A percentile compares a stretch with the other conserved stretches of the same genome.
Conservation (phyloP, 2,113 vertebrate species). For the Xenus cinereus region DNA sequence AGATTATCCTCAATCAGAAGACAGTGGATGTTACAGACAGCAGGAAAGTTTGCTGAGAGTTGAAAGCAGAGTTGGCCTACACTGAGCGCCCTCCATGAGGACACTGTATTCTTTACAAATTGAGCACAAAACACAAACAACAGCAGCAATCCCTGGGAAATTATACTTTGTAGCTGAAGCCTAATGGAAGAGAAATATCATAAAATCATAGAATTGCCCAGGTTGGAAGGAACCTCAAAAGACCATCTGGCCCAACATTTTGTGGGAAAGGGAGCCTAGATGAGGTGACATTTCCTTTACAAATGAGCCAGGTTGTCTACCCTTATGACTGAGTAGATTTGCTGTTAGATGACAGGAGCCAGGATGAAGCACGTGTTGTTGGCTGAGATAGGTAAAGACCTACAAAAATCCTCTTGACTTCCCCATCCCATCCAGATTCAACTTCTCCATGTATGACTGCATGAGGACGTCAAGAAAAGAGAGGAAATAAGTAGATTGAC, state of each 20-base stretch:
- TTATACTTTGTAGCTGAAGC: not conserved
- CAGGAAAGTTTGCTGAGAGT: not conserved
- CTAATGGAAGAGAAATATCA: not conserved
- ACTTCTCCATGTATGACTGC: not conserved
- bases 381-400: not conserved
- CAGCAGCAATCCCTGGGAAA: not conserved
- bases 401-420: not conserved
- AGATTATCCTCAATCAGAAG: not conserved
- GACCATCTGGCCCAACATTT: not conserved
- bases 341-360: not conserved
- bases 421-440: not conserved
- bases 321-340: not conserved
- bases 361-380: not conserved
- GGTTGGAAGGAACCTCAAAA: not conserved
- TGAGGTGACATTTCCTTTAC: not conserved
- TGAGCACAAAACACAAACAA: not conserved
- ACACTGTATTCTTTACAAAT: not conserved
- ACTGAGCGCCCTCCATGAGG: accelerated
- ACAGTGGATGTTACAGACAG: not conserved
- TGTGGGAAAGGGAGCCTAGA: not conserved
- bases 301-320: not conserved
- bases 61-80: not conserved
- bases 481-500: not conserved
- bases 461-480: not conserved
- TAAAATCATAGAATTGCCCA: not conserved